Evolutionary conservation across 2,113 vertebrate genomes (phyloP), one percentile per base, ranked within the genome.

Genomic region (Herpetotheres cachinnans): DNA sequence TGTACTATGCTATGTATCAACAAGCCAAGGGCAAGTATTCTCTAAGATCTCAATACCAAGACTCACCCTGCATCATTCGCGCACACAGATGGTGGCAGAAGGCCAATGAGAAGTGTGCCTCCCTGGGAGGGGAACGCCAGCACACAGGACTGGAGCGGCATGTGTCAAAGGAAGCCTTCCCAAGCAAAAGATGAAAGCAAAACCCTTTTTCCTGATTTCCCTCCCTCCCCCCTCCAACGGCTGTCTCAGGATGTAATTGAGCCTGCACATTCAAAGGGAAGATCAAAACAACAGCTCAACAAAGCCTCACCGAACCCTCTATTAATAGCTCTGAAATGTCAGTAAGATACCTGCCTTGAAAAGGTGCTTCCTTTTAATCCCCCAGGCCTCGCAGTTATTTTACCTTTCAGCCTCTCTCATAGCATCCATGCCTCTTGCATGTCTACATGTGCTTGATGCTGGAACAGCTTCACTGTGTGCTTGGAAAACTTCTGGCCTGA

Each of bases 121-220:
- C 93, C 82, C 71, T 4, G 1, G 73, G 81, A 93, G 62, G 79
- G 71, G 76, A 90, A 92, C 4, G 3, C 86, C 93, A 93, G 89
- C 77, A 71, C 25, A 26, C 46, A 6, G 84, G 70, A 79, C 34
- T 1, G 5, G 59, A 77, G 89, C 42, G 36, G 90, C 71, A 16
- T 77, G 71, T 86, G 95, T 92, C 95, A 93, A 93, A 91, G 85
- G 74, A 89, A 94, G 74, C 63, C 73, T 93, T 94, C 89, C 93
- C 93, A 58, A 94, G 91, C n/a, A 16, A 90, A 90, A 96, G 89
- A 97, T 97, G 73, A 97, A 97, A 96, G 94, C 50, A 94, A 74
- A 89, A 90, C 32, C 27, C 63, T 66, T 94, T 92, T 76, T 85
- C 91, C 86, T 90, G 36, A 29, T 47, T 61, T 82, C 24, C 70